Conservation (phyloP, 2,113 vertebrate genomes). For the Rhombomys opimus region DNA sequence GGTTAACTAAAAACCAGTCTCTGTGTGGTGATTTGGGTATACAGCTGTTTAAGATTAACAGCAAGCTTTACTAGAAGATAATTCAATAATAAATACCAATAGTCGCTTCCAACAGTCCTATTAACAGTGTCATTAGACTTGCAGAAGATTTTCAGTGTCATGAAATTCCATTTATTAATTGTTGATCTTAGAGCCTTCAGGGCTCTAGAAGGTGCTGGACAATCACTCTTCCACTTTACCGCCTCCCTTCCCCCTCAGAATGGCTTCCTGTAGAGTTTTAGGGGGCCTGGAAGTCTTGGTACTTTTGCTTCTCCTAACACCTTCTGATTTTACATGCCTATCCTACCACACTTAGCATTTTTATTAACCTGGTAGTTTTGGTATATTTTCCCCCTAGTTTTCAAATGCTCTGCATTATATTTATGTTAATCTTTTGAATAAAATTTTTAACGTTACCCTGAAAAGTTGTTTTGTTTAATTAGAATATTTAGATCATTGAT, state of each 20-base stretch:
- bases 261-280: background rate
- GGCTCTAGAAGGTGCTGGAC: background rate
- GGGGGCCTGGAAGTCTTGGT: background rate
- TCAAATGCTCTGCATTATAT: background rate
- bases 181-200: background rate
- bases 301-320: background rate
- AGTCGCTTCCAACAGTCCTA: too few species aligned
- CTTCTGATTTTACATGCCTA: background rate
- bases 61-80: too few species aligned
- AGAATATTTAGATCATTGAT: conserved; percentile 18
- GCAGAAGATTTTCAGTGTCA: too few species aligned
- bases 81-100: too few species aligned
- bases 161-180: too few species aligned
- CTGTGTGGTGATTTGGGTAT: too few species aligned
- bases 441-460: background rate
- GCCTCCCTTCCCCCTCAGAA: background rate
- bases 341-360: background rate
- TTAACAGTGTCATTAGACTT: too few species aligned
- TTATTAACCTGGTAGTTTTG: background rate
- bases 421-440: background rate
- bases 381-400: background rate
- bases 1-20: too few species aligned
- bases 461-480: background rate
- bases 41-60: too few species aligned
- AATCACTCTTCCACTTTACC: background rate